phyloP scores from a whole-genome alignment of 2,113 vertebrate genomes.

The Sciurus niger region DNA sequence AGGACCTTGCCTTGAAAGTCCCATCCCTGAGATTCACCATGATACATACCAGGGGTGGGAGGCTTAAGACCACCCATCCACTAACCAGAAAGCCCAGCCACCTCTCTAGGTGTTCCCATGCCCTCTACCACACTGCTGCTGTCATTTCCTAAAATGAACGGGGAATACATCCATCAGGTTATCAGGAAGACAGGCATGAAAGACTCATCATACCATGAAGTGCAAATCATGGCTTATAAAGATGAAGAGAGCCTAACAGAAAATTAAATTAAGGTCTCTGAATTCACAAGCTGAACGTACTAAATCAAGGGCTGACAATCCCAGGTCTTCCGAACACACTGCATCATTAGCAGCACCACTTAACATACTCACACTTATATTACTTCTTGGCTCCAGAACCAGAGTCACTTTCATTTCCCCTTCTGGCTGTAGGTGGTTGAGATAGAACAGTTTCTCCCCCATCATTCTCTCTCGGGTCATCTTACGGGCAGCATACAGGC shows the following conservation, averaged over 20 bases:
- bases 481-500: constrained; percentile 94
- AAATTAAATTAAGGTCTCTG: constrained; percentile 75
- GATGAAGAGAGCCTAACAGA: constrained; percentile 71
- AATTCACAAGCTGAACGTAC: constrained; percentile 49
- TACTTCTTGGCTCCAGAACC: constrained; percentile 95
- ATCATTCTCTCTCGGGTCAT: constrained; percentile 95
- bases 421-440: constrained; percentile 89
- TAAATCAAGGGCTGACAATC: constrained; percentile 69
- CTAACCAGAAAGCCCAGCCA: neutral
- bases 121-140: neutral
- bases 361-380: constrained; percentile 92
- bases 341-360: neutral
- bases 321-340: constrained; percentile 13
- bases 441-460: constrained; percentile 94
- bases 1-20: neutral
- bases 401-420: constrained; percentile 90
- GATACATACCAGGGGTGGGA: neutral
- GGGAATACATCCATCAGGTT: constrained; percentile 29
- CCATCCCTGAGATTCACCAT: neutral
- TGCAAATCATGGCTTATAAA: constrained; percentile 62
- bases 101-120: neutral
- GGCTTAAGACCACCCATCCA: neutral
- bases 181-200: constrained; percentile 30
- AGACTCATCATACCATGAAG: constrained; percentile 65
- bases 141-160: constrained; percentile 44